Evolutionary conservation across 2,797 vertebrate species (phyloP).

Genomic region (Melanotaenia nigrans): DNA sequence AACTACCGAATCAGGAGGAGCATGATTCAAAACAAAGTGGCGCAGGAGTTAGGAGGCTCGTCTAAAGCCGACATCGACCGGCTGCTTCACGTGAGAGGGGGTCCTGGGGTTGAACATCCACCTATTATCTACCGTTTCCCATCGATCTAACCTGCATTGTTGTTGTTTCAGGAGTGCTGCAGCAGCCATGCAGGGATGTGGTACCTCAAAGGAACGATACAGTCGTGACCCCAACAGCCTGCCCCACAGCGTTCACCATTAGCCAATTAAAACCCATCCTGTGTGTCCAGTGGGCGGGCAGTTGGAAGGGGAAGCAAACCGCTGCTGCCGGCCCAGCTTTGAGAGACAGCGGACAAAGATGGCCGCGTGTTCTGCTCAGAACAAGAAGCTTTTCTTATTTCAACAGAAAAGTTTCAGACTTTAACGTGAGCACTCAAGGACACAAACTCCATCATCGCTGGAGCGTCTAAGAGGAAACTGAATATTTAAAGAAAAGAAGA

Average conservation of each 20-base stretch:
- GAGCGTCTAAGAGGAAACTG: slow-evolving; percentile 18
- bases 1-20: slow-evolving; percentile 91
- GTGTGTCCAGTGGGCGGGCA: slow-evolving; percentile 65
- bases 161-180: slow-evolving; percentile 91
- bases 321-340: slow-evolving; percentile 53
- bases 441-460: slow-evolving; percentile 42
- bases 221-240: slow-evolving; percentile 88
- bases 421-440: slow-evolving; percentile 28
- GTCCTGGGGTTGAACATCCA: accelerated
- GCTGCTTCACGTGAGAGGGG: slow-evolving; percentile 88
- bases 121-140: background rate
- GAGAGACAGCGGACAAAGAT: slow-evolving; percentile 39
- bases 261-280: slow-evolving; percentile 51
- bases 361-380: slow-evolving; percentile 48
- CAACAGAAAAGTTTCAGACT: slow-evolving; percentile 44
- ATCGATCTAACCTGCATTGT: slow-evolving; percentile 2
- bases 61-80: slow-evolving; percentile 93
- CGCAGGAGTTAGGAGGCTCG: slow-evolving; percentile 90
- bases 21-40: slow-evolving; percentile 85
- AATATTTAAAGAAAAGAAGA: slow-evolving; percentile 28
- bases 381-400: slow-evolving; percentile 54
- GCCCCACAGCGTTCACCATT: slow-evolving; percentile 35
- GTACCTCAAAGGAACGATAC: slow-evolving; percentile 97
- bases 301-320: slow-evolving; percentile 65
- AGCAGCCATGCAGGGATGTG: slow-evolving; percentile 93